These are phyloP conservation scores for Myotis planiceps DNA, from an alignment of 2,797 vertebrate genomes.

Conservation along the genomic window DNA sequence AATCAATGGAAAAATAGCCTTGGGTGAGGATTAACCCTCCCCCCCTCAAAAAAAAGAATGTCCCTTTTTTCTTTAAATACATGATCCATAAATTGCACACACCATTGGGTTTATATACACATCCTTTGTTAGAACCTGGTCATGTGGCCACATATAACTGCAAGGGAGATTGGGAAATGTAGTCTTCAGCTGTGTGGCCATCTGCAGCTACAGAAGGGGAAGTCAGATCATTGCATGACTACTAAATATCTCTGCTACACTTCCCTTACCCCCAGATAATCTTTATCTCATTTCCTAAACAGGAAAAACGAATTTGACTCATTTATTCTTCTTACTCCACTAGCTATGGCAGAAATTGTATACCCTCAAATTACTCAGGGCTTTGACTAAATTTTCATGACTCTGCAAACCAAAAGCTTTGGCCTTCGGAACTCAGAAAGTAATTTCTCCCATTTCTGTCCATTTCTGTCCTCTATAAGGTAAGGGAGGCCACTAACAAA, in stretches of 20 bases:
- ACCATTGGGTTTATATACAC: too few relatives aligned
- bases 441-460: not conserved
- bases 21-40: too few relatives aligned
- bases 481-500: not conserved
- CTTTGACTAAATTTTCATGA: not conserved
- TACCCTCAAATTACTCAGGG: not conserved
- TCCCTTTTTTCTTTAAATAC: not conserved
- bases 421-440: slow-evolving; percentile 5
- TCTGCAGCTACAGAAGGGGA: not conserved
- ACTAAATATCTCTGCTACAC: not conserved
- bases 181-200: not conserved
- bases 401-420: slow-evolving; percentile 9
- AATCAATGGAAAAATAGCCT: too few relatives aligned
- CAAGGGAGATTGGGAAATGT: not conserved
- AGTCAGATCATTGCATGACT: not conserved
- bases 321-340: slow-evolving; percentile 2
- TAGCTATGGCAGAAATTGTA: not conserved
- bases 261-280: slow-evolving; percentile 10
- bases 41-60: not conserved
- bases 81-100: not conserved
- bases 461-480: not conserved
- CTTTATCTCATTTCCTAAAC: slow-evolving; percentile 49
- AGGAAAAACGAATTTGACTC: slow-evolving; percentile 21
- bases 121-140: not conserved
- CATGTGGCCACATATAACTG: not conserved